Base-by-base conservation (phyloP, 2,888 invertebrate genomes). In the Chorisops tibialis region DNA sequence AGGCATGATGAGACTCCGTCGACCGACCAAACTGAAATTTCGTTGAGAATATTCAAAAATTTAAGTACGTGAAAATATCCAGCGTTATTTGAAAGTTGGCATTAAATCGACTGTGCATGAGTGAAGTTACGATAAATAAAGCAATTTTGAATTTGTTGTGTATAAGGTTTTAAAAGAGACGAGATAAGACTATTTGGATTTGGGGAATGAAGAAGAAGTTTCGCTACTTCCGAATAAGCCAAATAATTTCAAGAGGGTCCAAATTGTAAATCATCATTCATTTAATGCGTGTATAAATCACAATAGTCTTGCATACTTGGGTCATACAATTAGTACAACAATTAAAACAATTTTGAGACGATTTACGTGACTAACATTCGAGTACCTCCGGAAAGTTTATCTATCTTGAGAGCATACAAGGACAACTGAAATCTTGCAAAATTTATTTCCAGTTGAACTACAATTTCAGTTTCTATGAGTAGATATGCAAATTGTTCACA, bases 41-140 rank as follows among this genome's bases (percentile, higher is more conserved):
- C n/a, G n/a, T n/a, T n/a, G n/a, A n/a, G n/a, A n/a, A n/a, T n/a
- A 30, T 56, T 6, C 45, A 30, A 45, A 56, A 41, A 14, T 30
- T n/a, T 18, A 30, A 9, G 11, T 54, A 19, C 35, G 56, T 56
- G 43, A 56, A 35, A 22, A 48, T 4, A 14, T 48, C 16, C 43
- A 6, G 52, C n/a, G 12, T 5, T 12, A 52, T 2, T 7, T 19
- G 19, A 38, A 48, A 19, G 11, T 21, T 24, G n/a, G 16, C 7
- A 43, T 45, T 56, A 43, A 56, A 56, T 56, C 56, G 56, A 30
- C 43, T 43, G 30, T 56, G 56, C 56, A 56, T 18, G 45, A 41
- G n/a, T 45, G 56, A 56, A 16, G 16, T 56, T 22, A 45, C 45
- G 22, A 56, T 30, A 45, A 56, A 56, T 45, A 43, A 56, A 56